Percentiles rank a stretch among this genome's conserved stretches.
phyloP scores from a whole-genome alignment of 30 jellyfish, hydroid and myxozoan species.

The Chironex yamaguchii region DNA sequence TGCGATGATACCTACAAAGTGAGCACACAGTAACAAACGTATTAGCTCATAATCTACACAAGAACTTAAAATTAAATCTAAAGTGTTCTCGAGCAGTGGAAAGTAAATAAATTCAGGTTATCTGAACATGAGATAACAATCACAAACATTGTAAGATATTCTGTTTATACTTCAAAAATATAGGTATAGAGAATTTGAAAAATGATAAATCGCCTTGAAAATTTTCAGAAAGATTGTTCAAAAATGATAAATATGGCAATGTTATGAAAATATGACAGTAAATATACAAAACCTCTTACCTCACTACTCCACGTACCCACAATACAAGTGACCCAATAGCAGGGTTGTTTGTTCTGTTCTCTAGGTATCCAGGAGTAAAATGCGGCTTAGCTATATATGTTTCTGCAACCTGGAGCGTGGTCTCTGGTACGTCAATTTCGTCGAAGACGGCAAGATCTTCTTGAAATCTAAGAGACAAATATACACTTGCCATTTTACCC shows the following conservation, averaged over 20 bases:
- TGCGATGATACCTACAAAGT: conserved; percentile 71
- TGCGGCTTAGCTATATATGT: conserved; percentile 80
- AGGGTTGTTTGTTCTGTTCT: conserved; percentile 66
- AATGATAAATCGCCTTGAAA: too few relatives aligned
- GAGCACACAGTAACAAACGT: neutral
- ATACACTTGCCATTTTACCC: too few relatives aligned
- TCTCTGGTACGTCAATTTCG: conserved; percentile 81
- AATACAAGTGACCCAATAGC: conserved; percentile 80
- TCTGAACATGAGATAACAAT: too few relatives aligned
- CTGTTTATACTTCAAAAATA: too few relatives aligned
- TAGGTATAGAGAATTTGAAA: too few relatives aligned
- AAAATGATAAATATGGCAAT: too few relatives aligned
- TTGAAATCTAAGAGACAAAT: conserved; percentile 35
- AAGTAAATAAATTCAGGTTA: too few relatives aligned
- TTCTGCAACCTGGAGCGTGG: conserved; percentile 73
- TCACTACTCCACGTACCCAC: conserved; percentile 85
- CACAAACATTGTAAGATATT: too few relatives aligned
- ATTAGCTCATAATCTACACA: neutral
- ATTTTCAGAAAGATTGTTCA: too few relatives aligned
- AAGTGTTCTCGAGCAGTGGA: too few relatives aligned
- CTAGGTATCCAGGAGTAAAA: conserved; percentile 79
- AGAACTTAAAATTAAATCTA: neutral
- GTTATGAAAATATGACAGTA: too few relatives aligned
- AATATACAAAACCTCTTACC: too few relatives aligned
- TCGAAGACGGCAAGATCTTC: conserved; percentile 86